These are phyloP conservation scores for Protonibea diacanthus DNA, from an alignment of 2,797 vertebrate species.

Conservation along the genomic window DNA sequence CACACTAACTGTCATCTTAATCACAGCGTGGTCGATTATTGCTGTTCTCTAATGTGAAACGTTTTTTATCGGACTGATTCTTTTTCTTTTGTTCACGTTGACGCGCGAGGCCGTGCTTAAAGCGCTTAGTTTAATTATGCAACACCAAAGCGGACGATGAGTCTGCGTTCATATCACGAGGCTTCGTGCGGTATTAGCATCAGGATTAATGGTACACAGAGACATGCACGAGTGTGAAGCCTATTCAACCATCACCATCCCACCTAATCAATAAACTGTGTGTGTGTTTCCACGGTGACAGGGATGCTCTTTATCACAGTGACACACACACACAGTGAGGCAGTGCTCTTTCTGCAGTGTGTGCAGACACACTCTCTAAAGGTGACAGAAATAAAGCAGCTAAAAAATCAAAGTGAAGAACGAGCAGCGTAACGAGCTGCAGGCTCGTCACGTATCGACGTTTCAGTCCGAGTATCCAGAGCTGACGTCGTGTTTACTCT, in stretches of 20 bases:
- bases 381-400: background rate
- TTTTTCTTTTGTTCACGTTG: background rate
- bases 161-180: background rate
- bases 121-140: conserved; percentile 7
- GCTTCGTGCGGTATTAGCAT: background rate
- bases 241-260: conserved; percentile 3
- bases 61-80: conserved; percentile 1
- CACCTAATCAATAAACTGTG: conserved; percentile 20
- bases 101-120: conserved; percentile 14
- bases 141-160: background rate
- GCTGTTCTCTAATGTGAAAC: conserved; percentile 1
- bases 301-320: background rate
- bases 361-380: background rate
- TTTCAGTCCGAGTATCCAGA: background rate
- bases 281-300: conserved; percentile 35
- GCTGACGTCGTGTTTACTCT: background rate
- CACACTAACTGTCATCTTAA: conserved; percentile 9
- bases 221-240: background rate
- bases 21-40: conserved; percentile 1
- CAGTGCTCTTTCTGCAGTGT: background rate
- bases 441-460: no score
- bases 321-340: background rate
- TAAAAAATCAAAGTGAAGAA: background rate
- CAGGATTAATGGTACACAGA: conserved; percentile 13
- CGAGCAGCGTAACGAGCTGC: background rate